phyloP scores from a whole-genome alignment of 1,140 invertebrate genomes.

The Brachystomella parvula region DNA sequence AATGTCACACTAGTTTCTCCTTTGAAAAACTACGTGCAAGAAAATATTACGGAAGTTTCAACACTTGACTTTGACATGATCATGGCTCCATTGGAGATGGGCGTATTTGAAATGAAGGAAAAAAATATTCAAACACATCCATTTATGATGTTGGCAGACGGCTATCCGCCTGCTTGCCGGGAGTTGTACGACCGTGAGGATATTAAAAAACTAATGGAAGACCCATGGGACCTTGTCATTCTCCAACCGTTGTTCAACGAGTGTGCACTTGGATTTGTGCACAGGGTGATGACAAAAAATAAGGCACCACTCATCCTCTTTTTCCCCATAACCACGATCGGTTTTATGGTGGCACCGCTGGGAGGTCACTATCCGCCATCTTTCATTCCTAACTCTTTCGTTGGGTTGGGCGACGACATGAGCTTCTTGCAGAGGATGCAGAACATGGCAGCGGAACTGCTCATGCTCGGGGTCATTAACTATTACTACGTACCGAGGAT shows the following conservation, averaged over 20 bases:
- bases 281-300: constrained; percentile 19
- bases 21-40: constrained; percentile 36
- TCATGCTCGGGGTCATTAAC: constrained; percentile 33
- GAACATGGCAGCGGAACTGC: not conserved
- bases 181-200: constrained; percentile 9
- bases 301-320: constrained; percentile 11
- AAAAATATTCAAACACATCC: constrained; percentile 1
- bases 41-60: constrained; percentile 20
- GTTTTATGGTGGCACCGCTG: not conserved
- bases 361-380: constrained; percentile 18
- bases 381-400: constrained; percentile 19
- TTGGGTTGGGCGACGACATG: constrained; percentile 17
- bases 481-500: constrained; percentile 23
- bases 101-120: constrained; percentile 17
- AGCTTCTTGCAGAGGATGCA: constrained; percentile 14
- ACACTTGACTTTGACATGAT: not conserved
- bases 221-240: constrained; percentile 24
- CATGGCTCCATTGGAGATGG: not conserved
- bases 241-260: constrained; percentile 22
- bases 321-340: not conserved
- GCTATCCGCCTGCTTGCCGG: constrained; percentile 7
- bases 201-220: constrained; percentile 7
- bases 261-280: constrained; percentile 25
- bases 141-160: not conserved
- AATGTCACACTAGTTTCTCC: constrained; percentile 37